Evolutionary conservation across 35 echinoderm and acorn worm species (phyloP).

Genomic region (Anneissia japonica): DNA sequence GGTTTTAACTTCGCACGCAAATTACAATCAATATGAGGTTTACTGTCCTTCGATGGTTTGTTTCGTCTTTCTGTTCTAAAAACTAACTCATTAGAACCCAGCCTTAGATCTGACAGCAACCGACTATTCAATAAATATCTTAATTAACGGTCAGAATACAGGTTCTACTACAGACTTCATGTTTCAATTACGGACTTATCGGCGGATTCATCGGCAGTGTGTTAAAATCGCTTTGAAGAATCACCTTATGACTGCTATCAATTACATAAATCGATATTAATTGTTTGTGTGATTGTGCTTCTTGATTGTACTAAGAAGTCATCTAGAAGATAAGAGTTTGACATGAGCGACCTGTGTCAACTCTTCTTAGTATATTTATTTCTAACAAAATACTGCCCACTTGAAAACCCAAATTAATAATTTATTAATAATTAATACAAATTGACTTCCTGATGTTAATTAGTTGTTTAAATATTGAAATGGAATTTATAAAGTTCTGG

Average conservation of each 20-base stretch:
- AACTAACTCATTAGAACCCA: neutral
- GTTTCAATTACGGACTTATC: neutral
- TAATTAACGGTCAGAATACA: neutral
- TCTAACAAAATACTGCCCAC: neutral
- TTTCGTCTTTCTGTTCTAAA: neutral
- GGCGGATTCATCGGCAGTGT: neutral
- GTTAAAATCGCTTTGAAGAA: neutral
- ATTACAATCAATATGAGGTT: neutral
- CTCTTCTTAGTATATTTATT: neutral
- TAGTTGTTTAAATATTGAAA: neutral
- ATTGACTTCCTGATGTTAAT: neutral
- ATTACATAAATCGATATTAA: neutral
- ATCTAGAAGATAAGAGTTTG: neutral
- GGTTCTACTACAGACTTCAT: neutral
- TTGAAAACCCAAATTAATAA: neutral
- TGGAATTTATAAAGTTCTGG: no score
- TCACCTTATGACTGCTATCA: neutral
- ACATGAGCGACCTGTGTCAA: neutral
- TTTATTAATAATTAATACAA: neutral
- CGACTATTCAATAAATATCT: neutral
- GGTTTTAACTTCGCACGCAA: constrained; percentile 1
- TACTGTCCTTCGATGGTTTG: neutral
- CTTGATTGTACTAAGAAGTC: neutral
- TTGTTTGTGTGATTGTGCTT: neutral
- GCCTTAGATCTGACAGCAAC: neutral